Evolutionary conservation across 1,140 invertebrate genomes (phyloP).

Genomic region (Lepidurus apus): DNA sequence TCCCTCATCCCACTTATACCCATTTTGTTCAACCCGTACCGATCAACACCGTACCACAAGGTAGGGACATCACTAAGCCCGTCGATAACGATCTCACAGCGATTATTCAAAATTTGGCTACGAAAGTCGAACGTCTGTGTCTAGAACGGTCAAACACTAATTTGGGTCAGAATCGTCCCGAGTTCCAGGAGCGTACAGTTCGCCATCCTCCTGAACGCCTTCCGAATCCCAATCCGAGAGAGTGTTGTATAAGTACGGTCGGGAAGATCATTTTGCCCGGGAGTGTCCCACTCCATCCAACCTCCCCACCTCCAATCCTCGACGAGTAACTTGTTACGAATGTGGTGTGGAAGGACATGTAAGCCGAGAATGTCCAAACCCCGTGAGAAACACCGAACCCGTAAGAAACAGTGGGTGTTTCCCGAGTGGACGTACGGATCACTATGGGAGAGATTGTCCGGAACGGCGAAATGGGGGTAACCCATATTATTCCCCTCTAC

Average conservation of each 20-base stretch:
- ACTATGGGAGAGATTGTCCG: too few relatives aligned
- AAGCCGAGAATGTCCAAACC: too few relatives aligned
- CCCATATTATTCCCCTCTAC: too few relatives aligned
- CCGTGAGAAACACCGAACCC: too few relatives aligned
- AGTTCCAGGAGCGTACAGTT: neutral
- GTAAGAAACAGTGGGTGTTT: too few relatives aligned
- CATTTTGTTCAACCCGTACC: neutral
- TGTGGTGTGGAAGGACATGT: too few relatives aligned
- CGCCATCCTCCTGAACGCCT: neutral
- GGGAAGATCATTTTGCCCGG: constrained; percentile 79
- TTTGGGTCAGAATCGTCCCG: neutral
- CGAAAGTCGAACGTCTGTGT: neutral
- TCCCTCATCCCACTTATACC: neutral
- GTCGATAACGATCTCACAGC: neutral
- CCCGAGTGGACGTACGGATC: too few relatives aligned
- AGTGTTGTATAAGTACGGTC: constrained; percentile 84
- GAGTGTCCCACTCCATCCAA: constrained; percentile 62
- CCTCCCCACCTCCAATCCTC: too few relatives aligned
- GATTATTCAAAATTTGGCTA: neutral
- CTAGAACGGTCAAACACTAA: neutral
- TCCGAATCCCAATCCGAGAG: neutral
- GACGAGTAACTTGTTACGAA: constrained; percentile 59
- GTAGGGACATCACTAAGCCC: too few relatives aligned
- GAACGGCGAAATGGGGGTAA: too few relatives aligned
- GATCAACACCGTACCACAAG: too few relatives aligned